phyloP scores from a whole-genome alignment of 2,888 invertebrate species.

The Nemotelus pantherinus region DNA sequence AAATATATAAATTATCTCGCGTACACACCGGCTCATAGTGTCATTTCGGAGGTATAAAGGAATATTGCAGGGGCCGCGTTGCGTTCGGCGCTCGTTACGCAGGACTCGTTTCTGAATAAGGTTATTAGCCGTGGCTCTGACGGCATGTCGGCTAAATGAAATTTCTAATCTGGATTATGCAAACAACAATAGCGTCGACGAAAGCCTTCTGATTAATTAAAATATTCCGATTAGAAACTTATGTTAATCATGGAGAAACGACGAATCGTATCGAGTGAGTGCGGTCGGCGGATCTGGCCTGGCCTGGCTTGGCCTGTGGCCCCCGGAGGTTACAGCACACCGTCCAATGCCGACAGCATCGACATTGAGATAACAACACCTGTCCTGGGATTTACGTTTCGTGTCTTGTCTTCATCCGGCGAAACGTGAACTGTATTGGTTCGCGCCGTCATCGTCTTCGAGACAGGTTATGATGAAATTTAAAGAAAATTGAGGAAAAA shows the following conservation, averaged over 20 bases:
- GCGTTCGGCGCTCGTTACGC: neutral
- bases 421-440: neutral
- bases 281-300: neutral
- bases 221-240: constrained; percentile 41
- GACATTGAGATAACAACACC: constrained; percentile 13
- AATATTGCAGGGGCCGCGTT: neutral
- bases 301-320: constrained; percentile 4
- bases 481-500: constrained; percentile 32
- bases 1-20: neutral
- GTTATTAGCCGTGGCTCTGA: constrained; percentile 10
- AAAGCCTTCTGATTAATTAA: constrained; percentile 41
- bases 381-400: constrained; percentile 15
- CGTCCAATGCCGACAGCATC: too few species aligned
- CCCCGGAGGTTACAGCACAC: neutral
- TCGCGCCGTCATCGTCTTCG: constrained; percentile 4
- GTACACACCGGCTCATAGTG: neutral
- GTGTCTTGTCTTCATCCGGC: neutral
- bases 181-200: constrained; percentile 34
- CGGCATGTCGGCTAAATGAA: constrained; percentile 10
- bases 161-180: constrained; percentile 38
- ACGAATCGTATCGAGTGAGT: neutral
- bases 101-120: constrained; percentile 17
- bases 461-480: constrained; percentile 34
- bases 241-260: constrained; percentile 32
- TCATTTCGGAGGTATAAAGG: neutral